Percentiles rank a stretch among this genome's conserved stretches.
phyloP scores from a whole-genome alignment of 2,113 vertebrate genomes.

The Mesembrinibis cayennensis region DNA sequence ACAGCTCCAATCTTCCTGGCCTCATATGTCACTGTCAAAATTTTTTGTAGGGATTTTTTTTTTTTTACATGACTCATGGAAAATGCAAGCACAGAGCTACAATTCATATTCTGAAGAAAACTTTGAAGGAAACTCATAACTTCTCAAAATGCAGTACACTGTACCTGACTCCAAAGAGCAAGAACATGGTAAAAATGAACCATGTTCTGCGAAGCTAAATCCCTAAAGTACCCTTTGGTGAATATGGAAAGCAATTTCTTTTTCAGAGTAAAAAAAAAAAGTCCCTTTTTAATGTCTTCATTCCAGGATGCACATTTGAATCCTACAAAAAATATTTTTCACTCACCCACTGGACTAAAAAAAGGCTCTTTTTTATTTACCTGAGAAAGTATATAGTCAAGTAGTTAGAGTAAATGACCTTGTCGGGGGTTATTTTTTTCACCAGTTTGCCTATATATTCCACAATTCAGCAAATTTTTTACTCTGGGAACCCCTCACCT shows the following conservation, averaged over 20 bases:
- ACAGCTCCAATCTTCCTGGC: neutral
- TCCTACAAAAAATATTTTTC: neutral
- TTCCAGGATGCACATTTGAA: neutral
- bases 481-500: neutral
- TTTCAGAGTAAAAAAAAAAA: neutral
- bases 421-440: neutral
- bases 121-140: neutral
- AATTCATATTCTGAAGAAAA: neutral
- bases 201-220: neutral
- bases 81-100: neutral
- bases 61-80: neutral
- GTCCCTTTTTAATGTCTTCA: neutral
- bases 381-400: neutral
- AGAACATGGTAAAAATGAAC: neutral
- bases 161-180: neutral
- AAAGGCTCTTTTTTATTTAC: neutral
- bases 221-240: neutral
- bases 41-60: neutral
- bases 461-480: neutral
- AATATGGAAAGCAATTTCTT: neutral
- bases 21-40: neutral
- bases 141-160: neutral
- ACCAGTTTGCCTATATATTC: neutral
- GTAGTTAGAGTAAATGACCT: neutral
- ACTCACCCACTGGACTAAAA: neutral